Percentiles rank a stretch among this genome's conserved stretches.
phyloP scores from a whole-genome alignment of 2,797 vertebrate species.

The Moxostoma hubbsi region DNA sequence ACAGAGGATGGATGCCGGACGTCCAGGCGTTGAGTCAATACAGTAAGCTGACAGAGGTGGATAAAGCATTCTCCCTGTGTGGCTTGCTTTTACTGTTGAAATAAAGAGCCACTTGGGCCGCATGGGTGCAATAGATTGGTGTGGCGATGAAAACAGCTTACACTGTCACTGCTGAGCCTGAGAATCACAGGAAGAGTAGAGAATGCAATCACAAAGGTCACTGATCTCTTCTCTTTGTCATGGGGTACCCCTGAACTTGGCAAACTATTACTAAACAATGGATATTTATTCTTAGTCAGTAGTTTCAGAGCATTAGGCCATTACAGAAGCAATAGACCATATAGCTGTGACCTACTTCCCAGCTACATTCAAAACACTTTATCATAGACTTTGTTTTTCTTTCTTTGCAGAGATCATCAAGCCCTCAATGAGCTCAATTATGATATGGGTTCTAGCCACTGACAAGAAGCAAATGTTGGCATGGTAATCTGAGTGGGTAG shows the following conservation, averaged over 20 bases:
- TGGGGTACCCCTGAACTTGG: slow-evolving; percentile 4
- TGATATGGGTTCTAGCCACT: slow-evolving; percentile 5
- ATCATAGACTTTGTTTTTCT: slow-evolving; percentile 38
- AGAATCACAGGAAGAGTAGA: slow-evolving; percentile 30
- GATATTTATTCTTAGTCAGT: slow-evolving; percentile 32
- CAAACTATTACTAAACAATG: slow-evolving; percentile 20
- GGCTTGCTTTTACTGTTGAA: slow-evolving; percentile 66
- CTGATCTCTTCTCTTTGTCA: neutral
- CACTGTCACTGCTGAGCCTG: slow-evolving; percentile 35
- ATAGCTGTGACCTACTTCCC: slow-evolving; percentile 30
- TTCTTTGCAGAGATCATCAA: slow-evolving; percentile 23
- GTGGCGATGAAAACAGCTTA: slow-evolving; percentile 49
- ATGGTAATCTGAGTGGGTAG: neutral
- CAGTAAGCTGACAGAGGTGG: slow-evolving; percentile 72
- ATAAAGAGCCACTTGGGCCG: slow-evolving; percentile 62
- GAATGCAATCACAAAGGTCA: slow-evolving; percentile 5
- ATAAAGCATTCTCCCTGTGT: slow-evolving; percentile 69
- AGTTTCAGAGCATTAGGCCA: slow-evolving; percentile 15
- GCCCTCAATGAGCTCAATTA: slow-evolving; percentile 20
- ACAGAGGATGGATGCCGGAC: slow-evolving; percentile 48
- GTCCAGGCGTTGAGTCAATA: slow-evolving; percentile 65
- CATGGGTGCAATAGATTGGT: slow-evolving; percentile 30
- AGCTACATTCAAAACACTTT: slow-evolving; percentile 27
- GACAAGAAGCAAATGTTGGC: slow-evolving; percentile 14
- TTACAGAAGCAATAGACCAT: slow-evolving; percentile 26